A percentile compares a stretch with the other conserved stretches of the same genome.
Evolutionary conservation across 2,797 vertebrate genomes (phyloP).

Genomic region (Sphaeramia orbicularis): DNA sequence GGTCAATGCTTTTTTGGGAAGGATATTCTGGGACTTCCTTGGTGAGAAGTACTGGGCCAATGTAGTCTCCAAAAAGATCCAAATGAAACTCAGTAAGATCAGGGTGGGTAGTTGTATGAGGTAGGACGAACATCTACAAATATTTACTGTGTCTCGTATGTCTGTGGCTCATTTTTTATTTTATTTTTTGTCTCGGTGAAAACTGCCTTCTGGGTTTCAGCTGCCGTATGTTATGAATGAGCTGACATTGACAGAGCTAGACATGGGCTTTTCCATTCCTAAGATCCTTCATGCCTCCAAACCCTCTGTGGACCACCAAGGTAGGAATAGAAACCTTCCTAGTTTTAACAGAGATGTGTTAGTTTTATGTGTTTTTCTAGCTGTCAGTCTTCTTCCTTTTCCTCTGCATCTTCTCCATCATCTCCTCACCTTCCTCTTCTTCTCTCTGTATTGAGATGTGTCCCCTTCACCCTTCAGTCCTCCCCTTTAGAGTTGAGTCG

Average conservation of each 20-base stretch:
- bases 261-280: conserved; percentile 97
- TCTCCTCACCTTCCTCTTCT: conserved; percentile 7
- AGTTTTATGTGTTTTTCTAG: conserved; percentile 1
- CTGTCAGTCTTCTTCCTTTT: not conserved
- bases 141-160: not conserved
- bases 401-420: conserved; percentile 7
- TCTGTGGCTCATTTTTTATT: not conserved
- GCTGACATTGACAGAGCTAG: conserved; percentile 96
- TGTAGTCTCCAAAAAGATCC: conserved; percentile 97
- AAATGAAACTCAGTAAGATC: conserved; percentile 99
- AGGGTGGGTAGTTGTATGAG: conserved; percentile 85
- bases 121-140: not conserved
- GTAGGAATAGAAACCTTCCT: conserved; percentile 76
- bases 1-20: conserved; percentile 95
- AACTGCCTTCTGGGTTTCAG: conserved; percentile 74
- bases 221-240: conserved; percentile 99
- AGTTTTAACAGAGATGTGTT: not conserved
- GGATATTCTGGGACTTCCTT: conserved; percentile 99
- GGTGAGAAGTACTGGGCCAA: conserved; percentile 98
- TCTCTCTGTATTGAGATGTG: conserved; percentile 36
- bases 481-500: conserved; percentile 24
- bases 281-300: conserved; percentile 95
- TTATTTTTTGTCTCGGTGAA: not conserved
- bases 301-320: conserved; percentile 95
- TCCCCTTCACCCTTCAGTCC: not conserved